Conservation (phyloP, 2,113 vertebrate genomes). For the Morone saxatilis region DNA sequence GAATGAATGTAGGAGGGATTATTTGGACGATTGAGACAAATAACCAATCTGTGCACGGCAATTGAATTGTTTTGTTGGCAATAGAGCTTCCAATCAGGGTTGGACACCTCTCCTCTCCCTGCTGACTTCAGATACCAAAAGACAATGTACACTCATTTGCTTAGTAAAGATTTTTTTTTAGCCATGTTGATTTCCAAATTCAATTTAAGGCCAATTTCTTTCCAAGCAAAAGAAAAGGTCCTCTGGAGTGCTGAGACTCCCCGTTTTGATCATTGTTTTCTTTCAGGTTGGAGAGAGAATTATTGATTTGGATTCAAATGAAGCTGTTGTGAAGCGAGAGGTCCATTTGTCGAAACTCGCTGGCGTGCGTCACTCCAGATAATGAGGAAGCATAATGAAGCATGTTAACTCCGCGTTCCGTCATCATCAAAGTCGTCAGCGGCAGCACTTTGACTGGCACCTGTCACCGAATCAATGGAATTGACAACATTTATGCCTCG, state of each 20-base stretch:
- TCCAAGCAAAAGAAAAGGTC: slow-evolving; percentile 66
- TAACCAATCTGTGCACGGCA: slow-evolving; percentile 82
- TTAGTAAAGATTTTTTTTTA: slow-evolving; percentile 77
- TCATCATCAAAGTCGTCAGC: slow-evolving; percentile 65
- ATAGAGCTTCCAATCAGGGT: slow-evolving; percentile 74
- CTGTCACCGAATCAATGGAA: slow-evolving; percentile 72
- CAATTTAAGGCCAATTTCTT: slow-evolving; percentile 77
- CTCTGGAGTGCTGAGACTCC: slow-evolving; percentile 60
- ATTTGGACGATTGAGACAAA: slow-evolving; percentile 84
- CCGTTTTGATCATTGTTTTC: slow-evolving; percentile 74
- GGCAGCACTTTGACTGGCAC: slow-evolving; percentile 71
- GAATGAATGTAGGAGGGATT: slow-evolving; percentile 84
- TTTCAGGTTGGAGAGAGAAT: slow-evolving; percentile 67
- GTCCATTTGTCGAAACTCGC: slow-evolving; percentile 72
- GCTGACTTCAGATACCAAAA: slow-evolving; percentile 81
- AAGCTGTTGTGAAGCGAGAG: slow-evolving; percentile 66
- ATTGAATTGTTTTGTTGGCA: slow-evolving; percentile 82
- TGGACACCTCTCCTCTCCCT: slow-evolving; percentile 76
- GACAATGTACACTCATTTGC: slow-evolving; percentile 73
- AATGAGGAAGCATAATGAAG: slow-evolving; percentile 76
- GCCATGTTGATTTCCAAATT: slow-evolving; percentile 72
- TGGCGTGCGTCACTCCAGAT: slow-evolving; percentile 57
- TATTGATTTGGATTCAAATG: slow-evolving; percentile 78
- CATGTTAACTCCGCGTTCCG: slow-evolving; percentile 62
- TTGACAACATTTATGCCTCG: slow-evolving; percentile 44